Evolutionary conservation across 2,888 invertebrate species (phyloP), one percentile per base, ranked within the genome.

Genomic region (Lycaena phlaeas): DNA sequence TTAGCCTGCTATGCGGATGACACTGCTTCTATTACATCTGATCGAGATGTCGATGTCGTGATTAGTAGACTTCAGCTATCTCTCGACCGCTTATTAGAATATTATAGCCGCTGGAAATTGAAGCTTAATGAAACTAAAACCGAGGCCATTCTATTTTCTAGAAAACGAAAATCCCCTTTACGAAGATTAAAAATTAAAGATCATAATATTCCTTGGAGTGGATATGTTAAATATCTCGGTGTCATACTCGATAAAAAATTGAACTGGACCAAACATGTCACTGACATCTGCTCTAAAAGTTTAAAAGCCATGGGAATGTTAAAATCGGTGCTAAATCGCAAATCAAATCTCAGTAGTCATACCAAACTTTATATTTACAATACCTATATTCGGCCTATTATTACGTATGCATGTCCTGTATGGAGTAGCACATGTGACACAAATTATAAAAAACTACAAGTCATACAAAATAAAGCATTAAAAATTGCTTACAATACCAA

Each of bases 321-420:
- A 9, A n/a, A 14, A 3, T 22, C 14, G 9, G 14, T 30, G 4
- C 5, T 39, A 10, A 39, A 30, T 26, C 17, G 12, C 22, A 38
- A 22, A 9, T 11, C 11, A 17, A 38, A 28, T 4, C 18, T 38
- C 6, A 27, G 18, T 18, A 4, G 18, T 9, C 2, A 14, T 9
- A 39, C 30, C n/a, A 30, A 38, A 30, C 14, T 39, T 14, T 22
- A 10, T 7, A 30, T 39, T 18, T 38, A 38, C 22, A 14, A 11
- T 11, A 38, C 10, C 1, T n/a, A 12, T 18, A 17, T 38, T 2
- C 15, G 22, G 11, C 11, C 38, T 17, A n/a, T 9, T 17, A 9
- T 29, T 17, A 29, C 29, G 1, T 38, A 38, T 12, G 38, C 29
- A 7, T 28, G 28, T 18, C 38, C 38, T 17, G 22, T 38, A 7